Evolutionary conservation across 2,113 vertebrate genomes (phyloP).

Genomic region (Percina caprodes): DNA sequence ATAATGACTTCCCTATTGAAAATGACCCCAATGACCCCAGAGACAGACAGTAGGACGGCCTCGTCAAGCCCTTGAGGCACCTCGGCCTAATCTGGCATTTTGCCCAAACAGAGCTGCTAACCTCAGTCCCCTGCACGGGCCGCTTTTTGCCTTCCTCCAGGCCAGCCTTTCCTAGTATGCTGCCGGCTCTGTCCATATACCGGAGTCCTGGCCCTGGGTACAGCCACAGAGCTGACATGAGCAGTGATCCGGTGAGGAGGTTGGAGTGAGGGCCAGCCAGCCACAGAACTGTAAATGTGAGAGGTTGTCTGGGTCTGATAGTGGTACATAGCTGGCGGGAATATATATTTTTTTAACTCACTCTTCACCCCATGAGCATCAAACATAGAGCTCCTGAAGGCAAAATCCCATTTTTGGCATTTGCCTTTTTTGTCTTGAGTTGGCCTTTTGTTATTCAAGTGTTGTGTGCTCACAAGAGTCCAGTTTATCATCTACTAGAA

Average conservation of each 20-base stretch:
- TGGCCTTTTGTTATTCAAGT: background rate
- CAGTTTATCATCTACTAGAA: background rate
- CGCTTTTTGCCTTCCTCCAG: slow-evolving; percentile 29
- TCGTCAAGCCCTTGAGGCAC: slow-evolving; percentile 62
- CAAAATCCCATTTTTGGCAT: slow-evolving; percentile 33
- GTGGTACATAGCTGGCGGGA: background rate
- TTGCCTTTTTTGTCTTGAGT: background rate
- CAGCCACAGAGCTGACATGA: slow-evolving; percentile 11
- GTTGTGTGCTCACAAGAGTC: background rate
- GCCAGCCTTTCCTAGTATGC: background rate
- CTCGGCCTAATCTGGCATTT: slow-evolving; percentile 72
- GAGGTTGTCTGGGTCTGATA: slow-evolving; percentile 53
- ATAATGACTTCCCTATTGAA: slow-evolving; percentile 82
- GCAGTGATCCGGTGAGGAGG: slow-evolving; percentile 31
- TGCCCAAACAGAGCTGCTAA: slow-evolving; percentile 46
- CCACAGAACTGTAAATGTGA: slow-evolving; percentile 70
- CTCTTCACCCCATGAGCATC: background rate
- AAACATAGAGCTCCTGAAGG: slow-evolving; percentile 25
- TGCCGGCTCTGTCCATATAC: slow-evolving; percentile 1
- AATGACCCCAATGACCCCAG: slow-evolving; percentile 71
- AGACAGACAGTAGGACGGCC: slow-evolving; percentile 76
- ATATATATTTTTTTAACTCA: background rate
- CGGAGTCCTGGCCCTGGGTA: slow-evolving; percentile 22
- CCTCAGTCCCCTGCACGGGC: slow-evolving; percentile 8
- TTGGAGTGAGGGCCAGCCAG: slow-evolving; percentile 20